Evolutionary conservation across 2,888 invertebrate species (phyloP).

Genomic region (Dicranocentrus wangi): DNA sequence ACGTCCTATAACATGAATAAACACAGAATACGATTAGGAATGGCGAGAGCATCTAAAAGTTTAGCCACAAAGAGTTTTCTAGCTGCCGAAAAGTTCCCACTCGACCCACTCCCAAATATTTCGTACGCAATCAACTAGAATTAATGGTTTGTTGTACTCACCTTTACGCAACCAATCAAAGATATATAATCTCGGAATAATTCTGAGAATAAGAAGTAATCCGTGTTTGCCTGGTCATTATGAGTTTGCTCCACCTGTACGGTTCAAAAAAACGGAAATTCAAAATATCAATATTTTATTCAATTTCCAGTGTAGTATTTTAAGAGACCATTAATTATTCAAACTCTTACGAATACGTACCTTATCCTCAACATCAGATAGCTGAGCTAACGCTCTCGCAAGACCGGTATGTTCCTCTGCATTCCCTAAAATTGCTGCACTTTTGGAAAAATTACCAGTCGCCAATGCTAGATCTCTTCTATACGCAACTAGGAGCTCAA

Average conservation of each 20-base stretch:
- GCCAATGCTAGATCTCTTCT: slow-evolving; percentile 87
- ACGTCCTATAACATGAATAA: slow-evolving; percentile 81
- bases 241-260: slow-evolving; percentile 87
- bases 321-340: too few species aligned
- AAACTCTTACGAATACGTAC: too few species aligned
- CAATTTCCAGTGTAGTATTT: too few species aligned
- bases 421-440: slow-evolving; percentile 90
- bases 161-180: slow-evolving; percentile 92
- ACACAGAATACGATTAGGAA: too few species aligned
- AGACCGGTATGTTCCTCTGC: slow-evolving; percentile 94
- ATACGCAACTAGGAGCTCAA: slow-evolving; percentile 90
- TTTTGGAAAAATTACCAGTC: slow-evolving; percentile 89
- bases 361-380: slow-evolving; percentile 91
- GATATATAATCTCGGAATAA: slow-evolving; percentile 95
- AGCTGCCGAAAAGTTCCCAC: too few species aligned
- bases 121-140: too few species aligned
- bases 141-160: too few species aligned
- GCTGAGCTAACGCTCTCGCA: slow-evolving; percentile 89
- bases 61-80: background rate
- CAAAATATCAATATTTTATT: slow-evolving; percentile 3
- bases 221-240: slow-evolving; percentile 93
- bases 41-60: background rate
- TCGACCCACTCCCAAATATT: too few species aligned
- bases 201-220: slow-evolving; percentile 95
- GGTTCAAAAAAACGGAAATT: slow-evolving; percentile 15